Percentiles rank a stretch among this genome's conserved stretches.
These are phyloP conservation scores for Alethe castanea DNA, from an alignment of 2,113 vertebrate genomes.

Conservation along the genomic window DNA sequence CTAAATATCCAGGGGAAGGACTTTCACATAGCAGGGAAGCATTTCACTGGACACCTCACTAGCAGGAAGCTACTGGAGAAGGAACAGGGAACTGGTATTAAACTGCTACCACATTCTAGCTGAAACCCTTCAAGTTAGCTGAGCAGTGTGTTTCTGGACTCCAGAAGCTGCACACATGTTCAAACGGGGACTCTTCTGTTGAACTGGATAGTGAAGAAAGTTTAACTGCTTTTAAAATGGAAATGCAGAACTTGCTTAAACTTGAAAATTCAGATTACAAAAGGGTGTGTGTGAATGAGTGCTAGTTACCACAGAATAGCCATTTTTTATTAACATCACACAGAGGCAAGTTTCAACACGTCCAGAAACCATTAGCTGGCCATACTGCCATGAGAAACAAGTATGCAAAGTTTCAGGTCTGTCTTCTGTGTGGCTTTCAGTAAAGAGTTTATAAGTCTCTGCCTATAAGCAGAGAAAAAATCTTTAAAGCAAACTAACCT, in stretches of 20 bases:
- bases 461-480: background rate
- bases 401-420: background rate
- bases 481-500: background rate
- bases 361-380: background rate
- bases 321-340: slow-evolving; percentile 11
- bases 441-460: background rate
- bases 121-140: background rate
- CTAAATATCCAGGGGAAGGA: background rate
- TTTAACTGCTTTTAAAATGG: background rate
- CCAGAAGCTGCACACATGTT: background rate
- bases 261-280: background rate
- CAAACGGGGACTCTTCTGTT: background rate
- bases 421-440: background rate
- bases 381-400: background rate
- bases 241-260: slow-evolving; percentile 1
- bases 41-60: background rate
- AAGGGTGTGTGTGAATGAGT: background rate
- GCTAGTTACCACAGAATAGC: background rate
- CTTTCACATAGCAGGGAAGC: background rate
- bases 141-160: background rate
- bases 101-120: background rate
- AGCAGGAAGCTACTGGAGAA: background rate
- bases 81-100: background rate
- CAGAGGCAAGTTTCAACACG: background rate
- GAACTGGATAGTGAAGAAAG: background rate